Base-by-base conservation (phyloP, 2,888 invertebrate genomes). In the Drosophila fungiperda region DNA sequence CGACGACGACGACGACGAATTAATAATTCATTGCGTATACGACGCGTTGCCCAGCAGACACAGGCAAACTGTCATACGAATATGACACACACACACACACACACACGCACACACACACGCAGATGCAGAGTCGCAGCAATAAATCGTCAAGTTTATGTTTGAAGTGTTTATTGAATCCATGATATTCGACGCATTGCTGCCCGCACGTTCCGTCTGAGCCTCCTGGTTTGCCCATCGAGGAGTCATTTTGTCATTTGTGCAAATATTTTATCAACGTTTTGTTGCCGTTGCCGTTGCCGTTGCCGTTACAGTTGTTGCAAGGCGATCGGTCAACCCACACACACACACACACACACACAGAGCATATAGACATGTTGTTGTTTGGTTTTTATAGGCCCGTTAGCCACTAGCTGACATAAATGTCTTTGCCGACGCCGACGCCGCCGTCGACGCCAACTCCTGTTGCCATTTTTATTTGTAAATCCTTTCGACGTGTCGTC, bases 121-220 rank as follows among this genome's bases (percentile, higher is more conserved):
- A 53, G 42, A 63, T 61, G 71, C 50, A 63, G 68, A 72, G 72
- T 76, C 83, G 87, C 91, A 90, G 89, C 92, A 91, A 91, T 92
- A 92, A 92, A 92, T 92, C 91, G 92, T 89, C 83, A 91, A 92
- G 90, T 92, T 91, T 90, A 92, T 88, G 86, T 92, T 91, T 91
- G 90, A 92, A 92, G 93, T 92, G 92, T 92, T 93, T 92, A 92
- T 92, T 93, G 92, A 92, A 92, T 92, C 92, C 92, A 92, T 92
- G 92, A 92, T 92, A 85, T 90, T 87, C 83, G 82, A 87, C 80
- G 78, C 82, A 78, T 73, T 69, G 77, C 68, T 53, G 57, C 36
- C 82, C 61, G 72, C 78, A 76, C 80, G 80, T 76, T 72, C 60
- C 73, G 26, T 15, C 32, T 20, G 49, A 54, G 11, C 42, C 20